phyloP scores from a whole-genome alignment of 2,797 vertebrate species.

The Tapera naevia region DNA sequence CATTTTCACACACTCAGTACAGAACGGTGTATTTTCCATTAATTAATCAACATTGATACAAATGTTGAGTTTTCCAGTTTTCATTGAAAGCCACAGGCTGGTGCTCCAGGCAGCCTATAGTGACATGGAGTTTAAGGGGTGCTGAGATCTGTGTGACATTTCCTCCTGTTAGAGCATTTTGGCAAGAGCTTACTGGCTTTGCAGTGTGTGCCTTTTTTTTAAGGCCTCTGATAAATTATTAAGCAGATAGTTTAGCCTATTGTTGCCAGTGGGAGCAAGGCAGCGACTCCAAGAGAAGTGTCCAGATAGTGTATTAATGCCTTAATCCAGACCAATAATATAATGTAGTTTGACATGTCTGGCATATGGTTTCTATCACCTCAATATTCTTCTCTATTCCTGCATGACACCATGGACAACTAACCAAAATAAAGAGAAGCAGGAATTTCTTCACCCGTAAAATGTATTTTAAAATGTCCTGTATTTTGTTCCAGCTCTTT shows the following conservation, averaged over 20 bases:
- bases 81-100: not conserved
- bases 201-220: constrained; percentile 14
- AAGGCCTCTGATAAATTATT: constrained; percentile 63
- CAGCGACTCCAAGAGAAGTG: constrained; percentile 45
- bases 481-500: constrained; percentile 47
- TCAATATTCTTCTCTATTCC: constrained; percentile 61
- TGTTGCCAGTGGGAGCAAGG: constrained; percentile 53
- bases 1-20: not conserved
- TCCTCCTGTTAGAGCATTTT: constrained; percentile 55
- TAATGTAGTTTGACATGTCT: constrained; percentile 60
- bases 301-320: constrained; percentile 65
- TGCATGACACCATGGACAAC: constrained; percentile 49
- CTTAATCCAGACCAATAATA: constrained; percentile 63
- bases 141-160: not conserved
- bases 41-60: not conserved
- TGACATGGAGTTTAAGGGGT: constrained; percentile 3
- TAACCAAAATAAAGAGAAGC: constrained; percentile 69
- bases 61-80: not conserved
- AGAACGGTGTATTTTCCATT: not conserved
- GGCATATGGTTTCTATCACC: constrained; percentile 68
- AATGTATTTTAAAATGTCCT: constrained; percentile 39
- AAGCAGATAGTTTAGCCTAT: constrained; percentile 62
- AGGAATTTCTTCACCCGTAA: constrained; percentile 55
- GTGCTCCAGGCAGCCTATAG: not conserved
- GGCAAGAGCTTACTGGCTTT: constrained; percentile 33